Conservation (phyloP, 2,113 vertebrate species). For the Stercorarius parasiticus region DNA sequence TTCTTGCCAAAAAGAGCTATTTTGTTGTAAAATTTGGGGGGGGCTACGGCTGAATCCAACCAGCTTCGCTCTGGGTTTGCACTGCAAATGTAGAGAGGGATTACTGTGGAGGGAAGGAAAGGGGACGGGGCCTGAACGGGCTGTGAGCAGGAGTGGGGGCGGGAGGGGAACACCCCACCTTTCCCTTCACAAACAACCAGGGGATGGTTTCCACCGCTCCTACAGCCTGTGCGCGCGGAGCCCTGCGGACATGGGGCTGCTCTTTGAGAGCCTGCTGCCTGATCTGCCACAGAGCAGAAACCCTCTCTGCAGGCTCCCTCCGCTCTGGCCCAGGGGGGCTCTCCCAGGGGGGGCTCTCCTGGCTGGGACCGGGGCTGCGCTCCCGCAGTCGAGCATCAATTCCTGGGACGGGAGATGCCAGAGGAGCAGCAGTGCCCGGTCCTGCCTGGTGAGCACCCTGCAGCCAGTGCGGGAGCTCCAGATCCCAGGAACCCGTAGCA, state of each 20-base stretch:
- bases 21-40: neutral
- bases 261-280: neutral
- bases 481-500: neutral
- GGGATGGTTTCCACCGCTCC: neutral
- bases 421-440: neutral
- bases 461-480: neutral
- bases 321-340: neutral
- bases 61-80: neutral
- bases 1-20: neutral
- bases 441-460: neutral
- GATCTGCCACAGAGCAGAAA: neutral
- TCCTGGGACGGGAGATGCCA: neutral
- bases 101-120: neutral
- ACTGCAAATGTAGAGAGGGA: neutral
- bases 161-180: neutral
- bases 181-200: neutral
- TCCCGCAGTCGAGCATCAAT: accelerated
- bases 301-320: neutral
- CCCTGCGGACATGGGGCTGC: neutral
- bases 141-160: neutral
- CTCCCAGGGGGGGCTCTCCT: neutral
- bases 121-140: neutral
- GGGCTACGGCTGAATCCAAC: neutral
- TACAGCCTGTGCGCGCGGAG: neutral
- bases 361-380: neutral